phyloP scores from a whole-genome alignment of 2,888 invertebrate genomes.

The Rhagonycha fulva region DNA sequence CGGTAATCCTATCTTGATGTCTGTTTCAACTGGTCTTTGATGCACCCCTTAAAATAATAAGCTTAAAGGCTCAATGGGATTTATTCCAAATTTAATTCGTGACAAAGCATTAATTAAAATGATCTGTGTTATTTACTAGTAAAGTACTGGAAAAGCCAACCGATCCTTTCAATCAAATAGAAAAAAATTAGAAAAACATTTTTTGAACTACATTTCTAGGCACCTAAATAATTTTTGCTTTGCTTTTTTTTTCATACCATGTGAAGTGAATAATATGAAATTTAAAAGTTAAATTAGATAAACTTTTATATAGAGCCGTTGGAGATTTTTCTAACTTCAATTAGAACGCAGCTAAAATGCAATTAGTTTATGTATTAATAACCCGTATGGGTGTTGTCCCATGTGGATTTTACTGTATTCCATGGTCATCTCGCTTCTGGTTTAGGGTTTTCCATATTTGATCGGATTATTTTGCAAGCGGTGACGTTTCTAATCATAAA shows the following conservation, averaged over 20 bases:
- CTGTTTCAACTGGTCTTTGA: slow-evolving; percentile 1
- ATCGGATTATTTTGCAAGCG: too few relatives aligned
- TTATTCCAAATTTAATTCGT: not conserved
- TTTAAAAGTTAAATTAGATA: not conserved
- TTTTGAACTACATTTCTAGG: too few relatives aligned
- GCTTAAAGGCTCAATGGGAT: slow-evolving; percentile 1
- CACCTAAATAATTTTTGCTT: too few relatives aligned
- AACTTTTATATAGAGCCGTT: not conserved
- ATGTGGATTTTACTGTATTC: too few relatives aligned
- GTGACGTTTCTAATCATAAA: too few relatives aligned
- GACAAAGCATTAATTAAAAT: not conserved
- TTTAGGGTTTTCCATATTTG: too few relatives aligned
- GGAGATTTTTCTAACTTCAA: not conserved
- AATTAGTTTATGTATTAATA: too few relatives aligned
- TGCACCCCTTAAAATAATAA: slow-evolving; percentile 8
- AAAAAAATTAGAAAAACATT: not conserved
- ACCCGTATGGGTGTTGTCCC: too few relatives aligned
- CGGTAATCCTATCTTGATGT: not conserved
- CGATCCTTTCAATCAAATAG: not conserved
- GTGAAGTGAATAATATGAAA: too few relatives aligned
- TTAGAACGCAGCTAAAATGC: too few relatives aligned
- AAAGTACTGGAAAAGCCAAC: not conserved
- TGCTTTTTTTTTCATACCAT: too few relatives aligned
- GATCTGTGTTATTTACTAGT: not conserved
- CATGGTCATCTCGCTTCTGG: too few relatives aligned